Evolutionary conservation across 2,888 invertebrate genomes (phyloP), one percentile per base, ranked within the genome.

Genomic region (Furcula furcula): DNA sequence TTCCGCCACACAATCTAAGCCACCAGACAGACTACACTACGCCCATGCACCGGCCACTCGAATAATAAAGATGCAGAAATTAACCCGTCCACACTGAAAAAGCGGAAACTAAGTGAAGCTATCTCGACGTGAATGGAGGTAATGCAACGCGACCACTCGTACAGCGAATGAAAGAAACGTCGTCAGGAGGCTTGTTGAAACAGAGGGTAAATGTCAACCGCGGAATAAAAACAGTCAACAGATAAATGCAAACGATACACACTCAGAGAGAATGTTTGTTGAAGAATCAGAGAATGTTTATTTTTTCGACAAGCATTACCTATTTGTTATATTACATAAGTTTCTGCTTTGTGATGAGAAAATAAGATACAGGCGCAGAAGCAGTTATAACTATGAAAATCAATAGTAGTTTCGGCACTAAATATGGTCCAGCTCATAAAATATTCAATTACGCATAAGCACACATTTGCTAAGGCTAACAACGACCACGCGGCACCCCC

Each of bases 381-480:
- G 42, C 43, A 42, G 46, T 49, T 60, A 46, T 42, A 53, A 40
- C 50, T 62, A 53, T 65, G 68, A 40, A 69, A 80, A 83, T 83
- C 83, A 76, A 84, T 85, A 81, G 76, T n/a, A 73, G 65, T 72
- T 65, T 69, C 65, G 63, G 66, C 73, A 80, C 74, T 77, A 80
- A 79, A 85, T 84, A 81, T 78, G 63, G 72, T 76, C 65, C 61
- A 65, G 69, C 74, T 73, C 79, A 86, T 87, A 86, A 88, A 88
- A 88, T 87, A 88, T 88, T 87, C 88, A 88, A 88, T 87, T 87
- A 87, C 86, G 82, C 85, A 85, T 85, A 86, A 82, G 88, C 77
- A 87, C 86, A 86, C 88, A 87, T 85, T 87, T 81, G 83, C 76
- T 79, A 81, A 84, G 84, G 84, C 86, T 71, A 84, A 84, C 88